Percentiles rank a stretch among this genome's conserved stretches.
Evolutionary conservation across 1,140 invertebrate species (phyloP).

Genomic region (Papilio machaon): DNA sequence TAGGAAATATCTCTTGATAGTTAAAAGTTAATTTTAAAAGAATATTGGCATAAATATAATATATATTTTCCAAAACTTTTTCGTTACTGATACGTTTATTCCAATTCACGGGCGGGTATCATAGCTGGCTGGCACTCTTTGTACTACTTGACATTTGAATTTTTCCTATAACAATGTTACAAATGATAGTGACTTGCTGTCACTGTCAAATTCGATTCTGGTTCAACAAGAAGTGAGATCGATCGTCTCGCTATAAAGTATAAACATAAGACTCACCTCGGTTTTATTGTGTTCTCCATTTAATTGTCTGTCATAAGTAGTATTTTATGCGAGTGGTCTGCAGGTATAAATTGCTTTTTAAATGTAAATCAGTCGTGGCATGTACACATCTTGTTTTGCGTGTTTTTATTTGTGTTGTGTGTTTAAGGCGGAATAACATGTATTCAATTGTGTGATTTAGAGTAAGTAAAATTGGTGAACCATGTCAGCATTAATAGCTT

Average conservation of each 20-base stretch:
- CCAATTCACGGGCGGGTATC: no score
- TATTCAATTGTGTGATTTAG: background rate
- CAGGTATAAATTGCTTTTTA: conserved; percentile 5
- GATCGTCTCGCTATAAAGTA: background rate
- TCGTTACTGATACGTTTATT: no score
- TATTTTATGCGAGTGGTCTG: conserved; percentile 4
- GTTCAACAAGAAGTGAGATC: background rate
- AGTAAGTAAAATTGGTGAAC: background rate
- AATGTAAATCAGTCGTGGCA: conserved; percentile 4
- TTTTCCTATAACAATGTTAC: background rate
- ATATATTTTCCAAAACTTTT: no score
- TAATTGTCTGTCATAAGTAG: background rate
- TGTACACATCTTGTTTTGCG: background rate
- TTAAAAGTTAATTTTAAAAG: no score
- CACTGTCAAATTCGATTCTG: background rate
- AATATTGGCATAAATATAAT: no score
- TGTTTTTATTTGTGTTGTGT: conserved; percentile 1
- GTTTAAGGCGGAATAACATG: background rate
- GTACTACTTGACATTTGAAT: background rate
- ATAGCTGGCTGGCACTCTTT: background rate
- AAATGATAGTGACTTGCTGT: background rate
- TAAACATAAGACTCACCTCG: background rate
- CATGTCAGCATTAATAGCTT: conserved; percentile 3
- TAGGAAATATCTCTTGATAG: no score
- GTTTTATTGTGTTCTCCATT: background rate